Percentiles rank a stretch among this genome's conserved stretches.
Evolutionary conservation across 2,888 invertebrate genomes (phyloP).

Genomic region (Listrodromus nycthemerus): DNA sequence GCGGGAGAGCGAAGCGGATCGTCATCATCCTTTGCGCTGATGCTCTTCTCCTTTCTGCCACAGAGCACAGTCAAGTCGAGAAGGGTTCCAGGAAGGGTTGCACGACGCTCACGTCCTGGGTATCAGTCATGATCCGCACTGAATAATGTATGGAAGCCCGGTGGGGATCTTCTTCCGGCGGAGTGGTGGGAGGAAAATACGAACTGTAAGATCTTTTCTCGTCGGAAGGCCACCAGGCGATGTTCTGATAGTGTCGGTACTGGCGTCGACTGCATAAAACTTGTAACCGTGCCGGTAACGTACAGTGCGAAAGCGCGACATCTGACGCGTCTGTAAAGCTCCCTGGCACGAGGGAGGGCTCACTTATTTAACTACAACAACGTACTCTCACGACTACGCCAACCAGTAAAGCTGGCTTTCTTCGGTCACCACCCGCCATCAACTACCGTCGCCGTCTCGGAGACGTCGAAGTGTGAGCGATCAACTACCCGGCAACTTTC

Average conservation of each 20-base stretch:
- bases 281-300: conserved; percentile 32
- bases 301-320: conserved; percentile 56
- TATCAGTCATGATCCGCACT: conserved; percentile 81
- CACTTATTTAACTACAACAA: conserved; percentile 56
- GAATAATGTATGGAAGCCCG: conserved; percentile 81
- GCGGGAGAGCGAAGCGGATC: not conserved
- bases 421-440: not conserved
- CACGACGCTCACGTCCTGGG: conserved; percentile 76
- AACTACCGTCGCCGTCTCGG: not conserved
- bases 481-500: conserved; percentile 10
- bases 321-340: conserved; percentile 61
- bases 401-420: conserved; percentile 11
- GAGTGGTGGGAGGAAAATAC: not conserved
- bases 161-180: conserved; percentile 64
- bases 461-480: not conserved
- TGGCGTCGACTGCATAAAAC: conserved; percentile 65
- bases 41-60: conserved; percentile 19
- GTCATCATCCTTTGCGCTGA: conserved; percentile 15
- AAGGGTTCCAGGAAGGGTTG: conserved; percentile 10
- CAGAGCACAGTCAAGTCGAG: not conserved
- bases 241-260: conserved; percentile 21
- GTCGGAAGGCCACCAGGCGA: conserved; percentile 25
- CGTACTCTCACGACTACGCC: not conserved
- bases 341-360: conserved; percentile 22
- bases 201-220: conserved; percentile 58